These are phyloP conservation scores for Hermetia illucens DNA, from an alignment of 1,140 invertebrate species.

Conservation along the genomic window DNA sequence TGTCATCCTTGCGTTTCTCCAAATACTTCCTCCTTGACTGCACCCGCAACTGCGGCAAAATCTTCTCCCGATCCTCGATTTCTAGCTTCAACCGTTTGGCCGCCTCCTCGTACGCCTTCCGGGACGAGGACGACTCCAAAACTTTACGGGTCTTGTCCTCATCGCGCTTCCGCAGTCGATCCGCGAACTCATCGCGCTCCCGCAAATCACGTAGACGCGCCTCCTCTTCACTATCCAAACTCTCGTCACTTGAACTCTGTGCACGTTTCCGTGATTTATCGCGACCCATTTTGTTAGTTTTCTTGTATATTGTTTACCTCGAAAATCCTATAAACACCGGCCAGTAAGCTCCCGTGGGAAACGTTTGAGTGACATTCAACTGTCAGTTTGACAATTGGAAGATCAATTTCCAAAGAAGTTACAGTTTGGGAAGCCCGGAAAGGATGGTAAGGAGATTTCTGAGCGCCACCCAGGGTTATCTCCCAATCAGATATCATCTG, in stretches of 20 bases:
- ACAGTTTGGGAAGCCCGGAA: too few relatives aligned
- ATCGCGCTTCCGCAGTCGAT: constrained; percentile 78
- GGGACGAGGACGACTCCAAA: constrained; percentile 49
- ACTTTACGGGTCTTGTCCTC: constrained; percentile 78
- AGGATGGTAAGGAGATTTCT: too few relatives aligned
- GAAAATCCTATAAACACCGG: too few relatives aligned
- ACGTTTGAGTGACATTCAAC: too few relatives aligned
- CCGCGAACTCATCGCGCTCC: constrained; percentile 89
- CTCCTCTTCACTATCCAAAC: constrained; percentile 47
- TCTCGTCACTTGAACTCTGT: constrained; percentile 31
- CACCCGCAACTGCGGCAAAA: constrained; percentile 74
- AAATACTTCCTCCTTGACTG: constrained; percentile 90
- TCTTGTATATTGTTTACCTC: too few relatives aligned
- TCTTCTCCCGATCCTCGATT: constrained; percentile 66
- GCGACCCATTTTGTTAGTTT: constrained; percentile 2
- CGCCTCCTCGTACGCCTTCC: constrained; percentile 78
- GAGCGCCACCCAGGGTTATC: too few relatives aligned
- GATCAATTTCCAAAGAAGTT: too few relatives aligned
- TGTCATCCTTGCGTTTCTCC: constrained; percentile 90
- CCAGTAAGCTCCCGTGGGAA: too few relatives aligned
- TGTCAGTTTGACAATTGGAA: too few relatives aligned
- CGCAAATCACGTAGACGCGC: constrained; percentile 64
- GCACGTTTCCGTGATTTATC: constrained; percentile 11
- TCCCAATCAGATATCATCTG: too few relatives aligned
- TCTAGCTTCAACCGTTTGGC: constrained; percentile 82